A percentile compares a stretch with the other conserved stretches of the same genome.
phyloP scores from a whole-genome alignment of 2,113 vertebrate species.

The Vidua macroura region DNA sequence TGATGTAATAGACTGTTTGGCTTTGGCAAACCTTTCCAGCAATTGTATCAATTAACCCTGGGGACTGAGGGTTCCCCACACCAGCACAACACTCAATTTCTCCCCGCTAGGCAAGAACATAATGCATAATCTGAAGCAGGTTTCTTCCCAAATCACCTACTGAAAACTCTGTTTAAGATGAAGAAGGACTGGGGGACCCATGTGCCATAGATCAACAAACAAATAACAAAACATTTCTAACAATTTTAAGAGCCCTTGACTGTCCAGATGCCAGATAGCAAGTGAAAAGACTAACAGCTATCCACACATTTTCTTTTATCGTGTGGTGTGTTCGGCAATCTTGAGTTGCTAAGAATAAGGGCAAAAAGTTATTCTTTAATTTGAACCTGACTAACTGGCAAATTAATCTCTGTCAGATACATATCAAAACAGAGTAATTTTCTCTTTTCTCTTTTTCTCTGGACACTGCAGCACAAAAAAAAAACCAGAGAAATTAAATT shows the following conservation, averaged over 20 bases:
- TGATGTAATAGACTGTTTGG: background rate
- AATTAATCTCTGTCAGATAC: background rate
- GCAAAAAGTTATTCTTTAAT: background rate
- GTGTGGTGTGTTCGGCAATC: background rate
- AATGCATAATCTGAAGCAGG: background rate
- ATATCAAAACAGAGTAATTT: background rate
- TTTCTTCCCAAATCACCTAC: background rate
- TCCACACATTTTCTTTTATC: background rate
- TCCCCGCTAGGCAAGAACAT: background rate
- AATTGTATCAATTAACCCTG: background rate
- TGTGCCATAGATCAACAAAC: background rate
- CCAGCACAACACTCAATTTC: background rate
- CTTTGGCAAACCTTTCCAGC: constrained; percentile 5
- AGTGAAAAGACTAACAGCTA: background rate
- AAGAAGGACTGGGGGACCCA: background rate
- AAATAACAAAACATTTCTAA: background rate
- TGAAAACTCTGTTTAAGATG: background rate
- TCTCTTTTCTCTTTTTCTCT: background rate
- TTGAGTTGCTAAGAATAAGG: background rate
- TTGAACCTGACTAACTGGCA: background rate
- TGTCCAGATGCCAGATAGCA: background rate
- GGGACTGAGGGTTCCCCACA: background rate
- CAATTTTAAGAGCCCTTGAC: background rate
- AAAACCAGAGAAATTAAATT: background rate
- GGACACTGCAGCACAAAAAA: background rate